Conservation (phyloP, 2,888 invertebrate species). For the Xestoiulus laeticollis region DNA sequence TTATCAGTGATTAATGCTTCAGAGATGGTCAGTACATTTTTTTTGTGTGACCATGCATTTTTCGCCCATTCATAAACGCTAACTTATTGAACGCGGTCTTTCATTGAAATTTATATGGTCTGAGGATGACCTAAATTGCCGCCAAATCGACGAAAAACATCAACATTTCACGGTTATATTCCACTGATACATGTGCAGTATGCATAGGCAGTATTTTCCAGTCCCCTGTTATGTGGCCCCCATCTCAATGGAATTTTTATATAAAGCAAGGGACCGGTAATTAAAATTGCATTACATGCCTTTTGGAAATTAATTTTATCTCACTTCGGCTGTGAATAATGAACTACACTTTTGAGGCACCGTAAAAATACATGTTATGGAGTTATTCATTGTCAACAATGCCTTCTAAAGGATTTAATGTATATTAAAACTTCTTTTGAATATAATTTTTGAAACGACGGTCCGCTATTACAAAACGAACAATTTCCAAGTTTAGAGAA, state of each 20-base stretch:
- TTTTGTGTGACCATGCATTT: background rate
- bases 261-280: background rate
- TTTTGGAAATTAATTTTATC: background rate
- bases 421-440: background rate
- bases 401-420: background rate
- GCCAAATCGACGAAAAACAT: conserved; percentile 8
- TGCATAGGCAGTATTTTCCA: background rate
- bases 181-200: background rate
- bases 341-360: background rate
- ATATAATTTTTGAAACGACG: background rate
- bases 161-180: background rate
- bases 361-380: background rate
- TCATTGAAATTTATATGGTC: conserved; percentile 5
- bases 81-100: background rate
- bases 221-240: background rate
- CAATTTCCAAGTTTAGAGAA: background rate
- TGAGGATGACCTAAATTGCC: conserved; percentile 6
- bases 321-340: background rate
- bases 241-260: conserved; percentile 4
- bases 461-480: background rate
- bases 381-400: conserved; percentile 26
- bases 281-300: background rate
- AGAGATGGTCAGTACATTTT: background rate
- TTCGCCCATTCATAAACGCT: background rate
- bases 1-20: background rate